These are phyloP conservation scores for Elymnias hypermnestra DNA, from an alignment of 1,140 invertebrate species.

Conservation along the genomic window DNA sequence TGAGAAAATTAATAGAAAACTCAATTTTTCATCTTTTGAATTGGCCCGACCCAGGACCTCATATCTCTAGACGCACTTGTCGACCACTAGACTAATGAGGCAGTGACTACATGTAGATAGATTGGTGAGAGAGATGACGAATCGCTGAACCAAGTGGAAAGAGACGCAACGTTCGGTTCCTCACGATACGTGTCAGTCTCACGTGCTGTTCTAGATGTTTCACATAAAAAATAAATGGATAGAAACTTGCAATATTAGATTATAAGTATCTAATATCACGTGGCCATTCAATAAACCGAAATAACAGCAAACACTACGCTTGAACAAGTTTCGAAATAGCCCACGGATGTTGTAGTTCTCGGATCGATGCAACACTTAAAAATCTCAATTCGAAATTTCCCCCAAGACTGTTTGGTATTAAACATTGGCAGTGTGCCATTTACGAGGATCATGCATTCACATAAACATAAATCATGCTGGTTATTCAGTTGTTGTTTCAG, in stretches of 20 bases:
- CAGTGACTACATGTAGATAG: too few relatives aligned
- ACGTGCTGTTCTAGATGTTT: too few relatives aligned
- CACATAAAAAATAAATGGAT: too few relatives aligned
- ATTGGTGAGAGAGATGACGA: too few relatives aligned
- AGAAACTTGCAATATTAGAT: neutral
- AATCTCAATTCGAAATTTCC: neutral
- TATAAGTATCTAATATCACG: neutral
- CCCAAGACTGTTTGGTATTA: conserved; percentile 7
- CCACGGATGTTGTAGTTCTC: conserved; percentile 2
- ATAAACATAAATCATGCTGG: neutral
- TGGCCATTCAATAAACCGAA: neutral
- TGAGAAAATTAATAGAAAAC: too few relatives aligned
- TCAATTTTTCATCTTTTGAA: too few relatives aligned
- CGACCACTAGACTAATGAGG: too few relatives aligned
- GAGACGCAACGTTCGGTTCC: too few relatives aligned
- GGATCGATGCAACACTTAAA: conserved; percentile 3
- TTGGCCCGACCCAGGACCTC: too few relatives aligned
- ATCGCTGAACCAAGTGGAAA: too few relatives aligned
- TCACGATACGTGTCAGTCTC: too few relatives aligned
- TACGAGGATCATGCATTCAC: neutral
- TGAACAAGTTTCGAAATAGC: conserved; percentile 2
- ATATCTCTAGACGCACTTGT: too few relatives aligned
- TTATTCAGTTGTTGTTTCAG: conserved; percentile 8
- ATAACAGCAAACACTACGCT: neutral
- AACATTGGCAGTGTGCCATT: conserved; percentile 10